A percentile compares a stretch with the other conserved stretches of the same genome.
Evolutionary conservation across 2,888 invertebrate species (phyloP).

Genomic region (Mimas tiliae): DNA sequence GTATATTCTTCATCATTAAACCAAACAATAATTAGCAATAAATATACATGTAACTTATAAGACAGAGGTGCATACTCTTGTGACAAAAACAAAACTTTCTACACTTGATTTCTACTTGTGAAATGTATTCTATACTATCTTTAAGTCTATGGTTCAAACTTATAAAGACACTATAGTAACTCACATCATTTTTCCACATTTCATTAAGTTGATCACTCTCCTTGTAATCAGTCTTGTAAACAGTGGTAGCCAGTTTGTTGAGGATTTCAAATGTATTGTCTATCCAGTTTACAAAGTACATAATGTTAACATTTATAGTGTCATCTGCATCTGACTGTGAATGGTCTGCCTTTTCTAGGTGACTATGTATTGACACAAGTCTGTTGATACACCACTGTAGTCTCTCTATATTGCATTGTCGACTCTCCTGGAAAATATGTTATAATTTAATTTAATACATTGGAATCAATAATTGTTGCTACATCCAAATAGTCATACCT

Average conservation of each 20-base stretch:
- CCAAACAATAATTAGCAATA: no score
- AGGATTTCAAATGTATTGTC: constrained; percentile 76
- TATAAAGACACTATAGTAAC: constrained; percentile 23
- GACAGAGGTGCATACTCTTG: no score
- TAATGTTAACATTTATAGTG: constrained; percentile 57
- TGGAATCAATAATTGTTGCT: no score
- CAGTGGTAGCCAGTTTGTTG: constrained; percentile 58
- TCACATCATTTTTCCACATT: constrained; percentile 68
- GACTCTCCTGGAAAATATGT: constrained; percentile 62
- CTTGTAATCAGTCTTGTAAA: constrained; percentile 65
- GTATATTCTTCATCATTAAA: no score
- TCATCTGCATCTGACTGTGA: constrained; percentile 41
- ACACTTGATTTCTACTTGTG: no score
- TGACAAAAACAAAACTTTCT: no score
- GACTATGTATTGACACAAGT: constrained; percentile 54
- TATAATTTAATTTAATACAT: not conserved
- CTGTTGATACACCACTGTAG: constrained; percentile 71
- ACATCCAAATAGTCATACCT: not conserved
- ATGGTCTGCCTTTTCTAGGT: constrained; percentile 43
- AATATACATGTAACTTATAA: no score
- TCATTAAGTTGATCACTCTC: constrained; percentile 47
- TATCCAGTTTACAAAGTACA: constrained; percentile 81
- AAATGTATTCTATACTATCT: no score
- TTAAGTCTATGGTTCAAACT: no score
- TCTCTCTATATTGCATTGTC: constrained; percentile 67